These are phyloP conservation scores for Cremastinae sp. DNA, from an alignment of 2,888 invertebrate genomes.

Conservation along the genomic window DNA sequence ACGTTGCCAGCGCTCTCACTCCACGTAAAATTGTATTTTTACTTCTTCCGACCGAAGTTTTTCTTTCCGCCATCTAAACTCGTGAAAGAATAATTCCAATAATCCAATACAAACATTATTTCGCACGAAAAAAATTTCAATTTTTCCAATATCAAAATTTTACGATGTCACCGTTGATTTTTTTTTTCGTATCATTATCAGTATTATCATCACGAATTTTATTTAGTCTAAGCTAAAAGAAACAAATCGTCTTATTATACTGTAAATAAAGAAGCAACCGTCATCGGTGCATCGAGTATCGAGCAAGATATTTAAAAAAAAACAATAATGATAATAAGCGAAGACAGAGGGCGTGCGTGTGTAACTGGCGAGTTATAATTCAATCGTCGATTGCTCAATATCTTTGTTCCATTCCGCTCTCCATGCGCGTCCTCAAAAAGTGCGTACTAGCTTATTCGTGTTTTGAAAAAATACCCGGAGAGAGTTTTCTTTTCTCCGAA, in stretches of 20 bases:
- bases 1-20: conserved; percentile 24
- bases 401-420: conserved; percentile 11
- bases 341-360: conserved; percentile 54
- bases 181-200: too few relatives aligned
- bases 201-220: too few relatives aligned
- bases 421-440: neutral
- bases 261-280: too few relatives aligned
- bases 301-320: neutral
- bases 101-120: too few relatives aligned
- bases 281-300: neutral
- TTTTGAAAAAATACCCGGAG: neutral
- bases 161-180: too few relatives aligned
- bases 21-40: neutral
- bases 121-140: too few relatives aligned
- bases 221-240: too few relatives aligned
- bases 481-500: neutral
- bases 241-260: too few relatives aligned
- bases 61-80: too few relatives aligned
- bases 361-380: conserved; percentile 39
- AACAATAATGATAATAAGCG: conserved; percentile 21
- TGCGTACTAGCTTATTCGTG: neutral
- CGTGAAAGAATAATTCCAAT: too few relatives aligned
- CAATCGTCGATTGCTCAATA: conserved; percentile 43
- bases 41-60: too few relatives aligned
- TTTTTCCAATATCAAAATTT: too few relatives aligned